Evolutionary conservation across 2,888 invertebrate genomes (phyloP).

Genomic region (Torymus tubicola): DNA sequence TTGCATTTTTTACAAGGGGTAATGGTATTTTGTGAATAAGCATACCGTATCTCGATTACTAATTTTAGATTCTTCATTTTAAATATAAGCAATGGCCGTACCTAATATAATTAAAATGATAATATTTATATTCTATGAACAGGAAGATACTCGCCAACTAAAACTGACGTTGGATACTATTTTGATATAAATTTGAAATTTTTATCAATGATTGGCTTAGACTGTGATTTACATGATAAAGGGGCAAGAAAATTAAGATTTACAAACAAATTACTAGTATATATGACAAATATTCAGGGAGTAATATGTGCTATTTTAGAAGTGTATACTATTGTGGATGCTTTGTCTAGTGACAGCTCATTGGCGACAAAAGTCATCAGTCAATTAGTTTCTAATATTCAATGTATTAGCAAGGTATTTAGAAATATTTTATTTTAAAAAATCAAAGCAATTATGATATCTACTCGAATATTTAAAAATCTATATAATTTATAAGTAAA

Average conservation of each 20-base stretch:
- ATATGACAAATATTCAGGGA: not conserved
- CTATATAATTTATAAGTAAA: too few species aligned
- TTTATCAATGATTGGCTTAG: not conserved
- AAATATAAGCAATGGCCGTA: too few species aligned
- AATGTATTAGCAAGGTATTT: constrained; percentile 18
- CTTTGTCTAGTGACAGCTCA: not conserved
- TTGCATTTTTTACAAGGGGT: too few species aligned
- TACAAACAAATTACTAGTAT: not conserved
- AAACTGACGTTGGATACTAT: not conserved
- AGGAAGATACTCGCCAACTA: not conserved
- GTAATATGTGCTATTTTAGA: not conserved
- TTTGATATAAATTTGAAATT: constrained; percentile 20
- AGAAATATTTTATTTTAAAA: too few species aligned
- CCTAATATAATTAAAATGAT: too few species aligned
- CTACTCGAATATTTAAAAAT: too few species aligned
- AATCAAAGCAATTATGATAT: too few species aligned
- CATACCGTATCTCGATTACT: too few species aligned
- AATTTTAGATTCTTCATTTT: too few species aligned
- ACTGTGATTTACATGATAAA: not conserved
- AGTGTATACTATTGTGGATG: not conserved
- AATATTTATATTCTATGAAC: too few species aligned
- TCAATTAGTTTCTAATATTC: not conserved
- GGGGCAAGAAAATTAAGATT: not conserved
- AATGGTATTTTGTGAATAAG: too few species aligned
- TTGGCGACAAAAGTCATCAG: not conserved